Evolutionary conservation across 2,113 vertebrate genomes (phyloP).

Genomic region (Sinocyclocheilus rhinocerous): DNA sequence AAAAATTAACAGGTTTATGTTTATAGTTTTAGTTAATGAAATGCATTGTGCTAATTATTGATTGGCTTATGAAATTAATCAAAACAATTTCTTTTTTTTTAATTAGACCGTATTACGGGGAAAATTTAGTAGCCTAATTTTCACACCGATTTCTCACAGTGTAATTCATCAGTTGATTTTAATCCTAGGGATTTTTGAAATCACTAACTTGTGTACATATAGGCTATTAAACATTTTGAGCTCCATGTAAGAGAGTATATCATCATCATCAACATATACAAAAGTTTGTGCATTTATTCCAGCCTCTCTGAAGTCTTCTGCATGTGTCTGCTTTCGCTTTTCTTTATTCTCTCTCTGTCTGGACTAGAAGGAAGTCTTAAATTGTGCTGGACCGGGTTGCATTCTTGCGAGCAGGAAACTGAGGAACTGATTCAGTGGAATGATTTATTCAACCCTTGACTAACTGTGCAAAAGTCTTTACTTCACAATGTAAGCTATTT

Average conservation of each 20-base stretch:
- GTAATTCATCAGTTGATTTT: too few species aligned
- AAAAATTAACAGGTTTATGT: too few species aligned
- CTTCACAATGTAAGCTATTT: slow-evolving; percentile 44
- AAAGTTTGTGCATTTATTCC: neutral
- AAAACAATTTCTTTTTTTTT: too few species aligned
- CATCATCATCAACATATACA: neutral
- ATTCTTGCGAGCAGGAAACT: slow-evolving; percentile 49
- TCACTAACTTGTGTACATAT: neutral
- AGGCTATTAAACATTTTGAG: neutral
- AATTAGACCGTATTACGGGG: too few species aligned
- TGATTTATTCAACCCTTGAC: slow-evolving; percentile 65
- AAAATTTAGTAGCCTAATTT: too few species aligned
- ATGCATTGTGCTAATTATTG: neutral
- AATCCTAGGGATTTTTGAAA: too few species aligned
- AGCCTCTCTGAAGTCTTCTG: slow-evolving; percentile 33
- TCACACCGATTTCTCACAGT: too few species aligned
- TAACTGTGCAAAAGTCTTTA: slow-evolving; percentile 14
- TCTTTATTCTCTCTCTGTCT: slow-evolving; percentile 63
- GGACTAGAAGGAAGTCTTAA: slow-evolving; percentile 67
- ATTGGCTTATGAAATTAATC: too few species aligned
- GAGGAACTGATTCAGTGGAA: slow-evolving; percentile 54
- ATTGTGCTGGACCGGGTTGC: slow-evolving; percentile 60
- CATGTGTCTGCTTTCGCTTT: neutral
- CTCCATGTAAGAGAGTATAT: neutral
- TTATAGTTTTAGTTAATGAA: neutral